Percentiles rank a stretch among this genome's conserved stretches.
phyloP scores from a whole-genome alignment of 2,797 vertebrate genomes.

The Pangasius mekongensis region DNA sequence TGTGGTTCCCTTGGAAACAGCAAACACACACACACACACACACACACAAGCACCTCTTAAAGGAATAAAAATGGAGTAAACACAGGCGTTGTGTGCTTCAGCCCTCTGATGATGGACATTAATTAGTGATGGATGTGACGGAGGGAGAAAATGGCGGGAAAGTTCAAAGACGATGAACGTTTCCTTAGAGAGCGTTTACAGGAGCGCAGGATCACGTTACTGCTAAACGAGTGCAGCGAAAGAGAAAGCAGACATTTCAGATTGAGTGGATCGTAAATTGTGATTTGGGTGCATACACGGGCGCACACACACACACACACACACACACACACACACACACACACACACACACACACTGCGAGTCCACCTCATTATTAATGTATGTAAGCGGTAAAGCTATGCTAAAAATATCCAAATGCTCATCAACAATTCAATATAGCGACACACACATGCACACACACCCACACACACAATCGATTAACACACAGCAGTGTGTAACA shows the following conservation, averaged over 20 bases:
- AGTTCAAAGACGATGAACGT: slow-evolving; percentile 47
- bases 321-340: not conserved
- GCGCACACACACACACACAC: not conserved
- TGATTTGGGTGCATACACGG: not conserved
- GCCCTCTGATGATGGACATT: slow-evolving; percentile 66
- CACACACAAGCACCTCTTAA: not conserved
- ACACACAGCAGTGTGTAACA: not conserved
- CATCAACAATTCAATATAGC: not conserved
- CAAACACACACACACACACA: not conserved
- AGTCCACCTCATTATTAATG: not conserved
- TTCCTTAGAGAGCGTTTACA: slow-evolving; percentile 49
- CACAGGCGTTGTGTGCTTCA: slow-evolving; percentile 56
- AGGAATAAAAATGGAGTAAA: slow-evolving; percentile 63
- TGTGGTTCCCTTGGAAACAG: not conserved
- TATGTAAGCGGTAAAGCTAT: not conserved
- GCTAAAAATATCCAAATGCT: not conserved
- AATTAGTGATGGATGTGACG: slow-evolving; percentile 66
- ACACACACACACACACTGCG: not conserved
- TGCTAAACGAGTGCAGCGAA: slow-evolving; percentile 39
- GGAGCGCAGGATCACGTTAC: slow-evolving; percentile 33
- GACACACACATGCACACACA: not conserved
- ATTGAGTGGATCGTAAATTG: slow-evolving; percentile 26
- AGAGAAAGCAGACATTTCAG: slow-evolving; percentile 28
- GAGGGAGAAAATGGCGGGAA: slow-evolving; percentile 8
- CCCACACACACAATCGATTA: not conserved